A percentile compares a stretch with the other conserved stretches of the same genome.
Conservation (phyloP, 2,113 vertebrate species). For the Cathartes aura region DNA sequence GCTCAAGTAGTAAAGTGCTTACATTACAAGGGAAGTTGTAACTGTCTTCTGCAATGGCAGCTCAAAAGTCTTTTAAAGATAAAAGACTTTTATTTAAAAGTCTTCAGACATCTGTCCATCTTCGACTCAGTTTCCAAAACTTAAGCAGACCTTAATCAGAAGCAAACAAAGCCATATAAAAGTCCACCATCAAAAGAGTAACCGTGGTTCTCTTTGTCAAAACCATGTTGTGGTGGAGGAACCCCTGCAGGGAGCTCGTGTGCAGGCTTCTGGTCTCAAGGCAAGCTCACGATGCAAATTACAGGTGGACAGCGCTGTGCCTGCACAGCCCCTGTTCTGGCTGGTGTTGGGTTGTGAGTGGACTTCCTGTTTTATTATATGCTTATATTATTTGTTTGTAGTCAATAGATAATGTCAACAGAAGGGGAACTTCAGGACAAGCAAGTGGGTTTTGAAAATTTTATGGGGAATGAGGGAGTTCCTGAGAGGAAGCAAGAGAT, state of each 20-base stretch:
- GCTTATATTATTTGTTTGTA: neutral
- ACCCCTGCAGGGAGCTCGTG: rapidly evolving
- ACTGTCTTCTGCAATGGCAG: neutral
- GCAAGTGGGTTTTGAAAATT: neutral
- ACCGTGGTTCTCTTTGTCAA: neutral
- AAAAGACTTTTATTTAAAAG: neutral
- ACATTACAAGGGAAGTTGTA: neutral
- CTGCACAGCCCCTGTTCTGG: neutral
- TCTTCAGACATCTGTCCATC: neutral
- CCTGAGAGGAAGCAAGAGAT: neutral
- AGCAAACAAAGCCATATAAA: neutral
- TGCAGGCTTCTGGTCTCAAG: neutral
- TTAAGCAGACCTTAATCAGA: neutral
- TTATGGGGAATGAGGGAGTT: neutral
- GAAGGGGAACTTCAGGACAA: neutral
- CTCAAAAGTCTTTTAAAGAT: neutral
- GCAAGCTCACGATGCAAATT: rapidly evolving
- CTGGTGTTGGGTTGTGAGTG: neutral
- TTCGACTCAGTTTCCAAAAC: neutral
- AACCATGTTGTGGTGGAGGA: neutral
- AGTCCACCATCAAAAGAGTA: neutral
- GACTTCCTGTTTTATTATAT: neutral
- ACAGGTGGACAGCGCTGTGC: rapidly evolving
- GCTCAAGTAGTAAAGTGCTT: neutral
- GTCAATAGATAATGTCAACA: rapidly evolving